Conservation (phyloP, 2,797 vertebrate species). For the Orestias chungarensis region DNA sequence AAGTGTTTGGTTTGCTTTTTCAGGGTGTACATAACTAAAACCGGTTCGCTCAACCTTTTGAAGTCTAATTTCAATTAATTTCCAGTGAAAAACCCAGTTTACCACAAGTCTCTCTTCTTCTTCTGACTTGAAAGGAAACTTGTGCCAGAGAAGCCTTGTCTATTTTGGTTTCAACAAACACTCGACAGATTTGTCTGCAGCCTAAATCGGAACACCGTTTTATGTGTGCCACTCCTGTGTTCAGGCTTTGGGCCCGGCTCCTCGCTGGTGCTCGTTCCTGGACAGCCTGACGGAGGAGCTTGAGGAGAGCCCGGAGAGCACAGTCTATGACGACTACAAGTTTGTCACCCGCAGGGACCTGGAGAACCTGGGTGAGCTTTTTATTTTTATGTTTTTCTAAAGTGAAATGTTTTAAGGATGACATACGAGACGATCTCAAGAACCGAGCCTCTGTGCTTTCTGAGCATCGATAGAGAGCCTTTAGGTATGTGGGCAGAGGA, state of each 20-base stretch:
- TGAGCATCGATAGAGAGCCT: conserved; percentile 36
- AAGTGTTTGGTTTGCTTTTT: background rate
- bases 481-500: conserved; percentile 38
- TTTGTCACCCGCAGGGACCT: conserved; percentile 96
- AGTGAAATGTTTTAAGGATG: conserved; percentile 1
- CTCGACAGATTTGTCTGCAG: conserved; percentile 12
- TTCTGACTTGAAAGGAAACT: conserved; percentile 15
- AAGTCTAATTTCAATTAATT: background rate
- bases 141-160: background rate
- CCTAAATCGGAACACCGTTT: conserved; percentile 26
- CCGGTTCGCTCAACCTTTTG: background rate
- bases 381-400: too few species aligned
- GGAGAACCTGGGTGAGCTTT: conserved; percentile 90
- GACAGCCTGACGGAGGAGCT: conserved; percentile 96
- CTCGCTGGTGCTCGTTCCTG: conserved; percentile 96
- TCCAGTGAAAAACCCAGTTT: background rate
- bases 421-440: background rate
- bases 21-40: background rate
- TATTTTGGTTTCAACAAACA: conserved; percentile 44
- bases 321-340: conserved; percentile 98
- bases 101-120: background rate
- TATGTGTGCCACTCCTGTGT: conserved; percentile 24
- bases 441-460: conserved; percentile 23
- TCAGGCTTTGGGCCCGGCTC: conserved; percentile 93
- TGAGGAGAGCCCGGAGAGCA: conserved; percentile 96